phyloP scores from a whole-genome alignment of 2,888 invertebrate genomes.

The Monopis laevigella region DNA sequence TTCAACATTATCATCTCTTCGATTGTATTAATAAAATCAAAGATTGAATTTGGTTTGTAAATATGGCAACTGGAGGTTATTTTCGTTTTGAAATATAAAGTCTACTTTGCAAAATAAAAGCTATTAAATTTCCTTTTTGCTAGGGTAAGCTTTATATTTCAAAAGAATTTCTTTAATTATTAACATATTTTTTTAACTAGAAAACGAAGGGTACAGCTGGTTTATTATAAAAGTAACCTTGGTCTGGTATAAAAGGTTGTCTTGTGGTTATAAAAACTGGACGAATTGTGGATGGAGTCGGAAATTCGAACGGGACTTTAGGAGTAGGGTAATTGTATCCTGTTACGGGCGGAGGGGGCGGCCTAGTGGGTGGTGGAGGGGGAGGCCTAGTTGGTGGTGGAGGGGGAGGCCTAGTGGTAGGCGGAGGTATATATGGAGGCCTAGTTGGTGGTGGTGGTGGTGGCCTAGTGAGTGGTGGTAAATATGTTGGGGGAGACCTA shows the following conservation, averaged over 20 bases:
- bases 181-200: conserved; percentile 29
- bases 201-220: conserved; percentile 52
- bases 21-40: neutral
- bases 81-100: too few species aligned
- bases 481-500: conserved; percentile 22
- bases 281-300: too few species aligned
- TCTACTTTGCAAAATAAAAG: too few species aligned
- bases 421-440: conserved; percentile 15
- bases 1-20: too few species aligned
- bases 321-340: too few species aligned
- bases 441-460: conserved; percentile 16
- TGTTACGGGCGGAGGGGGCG: too few species aligned
- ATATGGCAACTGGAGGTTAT: conserved; percentile 42
- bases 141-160: too few species aligned
- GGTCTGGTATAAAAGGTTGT: conserved; percentile 41
- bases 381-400: conserved; percentile 1
- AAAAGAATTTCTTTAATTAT: too few species aligned
- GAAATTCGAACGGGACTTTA: too few species aligned
- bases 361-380: too few species aligned
- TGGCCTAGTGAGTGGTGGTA: conserved; percentile 22
- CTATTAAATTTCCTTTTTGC: too few species aligned
- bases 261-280: conserved; percentile 40
- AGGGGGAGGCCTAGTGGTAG: conserved; percentile 2
- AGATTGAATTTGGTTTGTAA: conserved; percentile 48
- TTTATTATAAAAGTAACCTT: conserved; percentile 56